Evolutionary conservation across 2,113 vertebrate species (phyloP).

Genomic region (Chaetops frenatus): DNA sequence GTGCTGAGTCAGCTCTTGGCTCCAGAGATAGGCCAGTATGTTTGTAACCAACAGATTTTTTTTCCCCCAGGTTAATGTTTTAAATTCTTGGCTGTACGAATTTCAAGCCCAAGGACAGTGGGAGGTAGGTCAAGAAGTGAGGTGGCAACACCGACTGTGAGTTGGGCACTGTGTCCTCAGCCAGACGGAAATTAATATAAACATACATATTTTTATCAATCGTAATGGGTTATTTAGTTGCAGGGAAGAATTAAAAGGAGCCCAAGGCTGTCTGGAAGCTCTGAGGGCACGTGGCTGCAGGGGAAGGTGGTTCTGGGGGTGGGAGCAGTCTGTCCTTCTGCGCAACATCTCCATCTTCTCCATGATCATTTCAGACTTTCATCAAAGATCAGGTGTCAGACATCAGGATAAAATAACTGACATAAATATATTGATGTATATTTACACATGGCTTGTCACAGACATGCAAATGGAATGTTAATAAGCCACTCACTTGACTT

Average conservation of each 20-base stretch:
- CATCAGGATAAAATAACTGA: neutral
- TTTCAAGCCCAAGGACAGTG: neutral
- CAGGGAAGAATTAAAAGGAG: neutral
- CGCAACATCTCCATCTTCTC: neutral
- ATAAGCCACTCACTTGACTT: neutral
- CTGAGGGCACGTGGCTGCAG: neutral
- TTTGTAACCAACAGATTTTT: neutral
- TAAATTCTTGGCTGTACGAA: neutral
- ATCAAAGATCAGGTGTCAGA: neutral
- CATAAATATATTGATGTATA: neutral
- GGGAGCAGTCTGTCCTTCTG: neutral
- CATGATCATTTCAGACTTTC: neutral
- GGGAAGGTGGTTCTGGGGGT: neutral
- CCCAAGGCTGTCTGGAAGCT: neutral
- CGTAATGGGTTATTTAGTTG: neutral
- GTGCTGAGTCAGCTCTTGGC: neutral
- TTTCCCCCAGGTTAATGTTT: neutral
- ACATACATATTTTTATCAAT: neutral
- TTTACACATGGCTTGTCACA: neutral
- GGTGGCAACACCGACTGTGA: rapidly evolving
- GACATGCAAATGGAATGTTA: neutral
- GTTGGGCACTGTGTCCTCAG: neutral
- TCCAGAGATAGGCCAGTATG: neutral
- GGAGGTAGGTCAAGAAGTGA: neutral
- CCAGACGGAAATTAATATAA: neutral